These are phyloP conservation scores for Podabrus alpinus DNA, from an alignment of 2,888 invertebrate genomes.

Conservation along the genomic window DNA sequence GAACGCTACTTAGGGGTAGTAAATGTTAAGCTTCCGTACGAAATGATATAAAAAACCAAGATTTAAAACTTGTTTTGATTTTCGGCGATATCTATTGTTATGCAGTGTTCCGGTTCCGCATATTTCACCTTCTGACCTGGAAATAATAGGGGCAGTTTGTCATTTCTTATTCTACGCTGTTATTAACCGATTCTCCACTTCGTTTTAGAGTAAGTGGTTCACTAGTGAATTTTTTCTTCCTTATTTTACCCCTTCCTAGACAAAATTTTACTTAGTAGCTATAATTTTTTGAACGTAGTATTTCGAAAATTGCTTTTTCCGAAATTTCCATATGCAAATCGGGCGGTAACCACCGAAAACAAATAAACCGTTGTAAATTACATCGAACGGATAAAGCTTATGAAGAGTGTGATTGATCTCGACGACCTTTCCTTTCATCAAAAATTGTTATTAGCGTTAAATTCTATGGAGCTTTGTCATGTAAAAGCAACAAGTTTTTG, in stretches of 20 bases:
- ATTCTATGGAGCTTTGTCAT: background rate
- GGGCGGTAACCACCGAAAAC: background rate
- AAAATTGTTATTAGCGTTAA: background rate
- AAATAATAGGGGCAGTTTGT: constrained; percentile 33
- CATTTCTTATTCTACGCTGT: constrained; percentile 27
- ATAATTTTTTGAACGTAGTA: background rate
- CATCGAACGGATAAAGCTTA: background rate
- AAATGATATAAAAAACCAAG: constrained; percentile 38
- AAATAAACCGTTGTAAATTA: background rate
- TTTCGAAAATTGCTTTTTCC: background rate
- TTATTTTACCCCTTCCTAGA: background rate
- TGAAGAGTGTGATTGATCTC: background rate
- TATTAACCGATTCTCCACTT: constrained; percentile 10
- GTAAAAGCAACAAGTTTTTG: background rate
- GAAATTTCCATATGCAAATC: background rate
- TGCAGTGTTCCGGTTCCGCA: constrained; percentile 52
- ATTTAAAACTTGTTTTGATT: constrained; percentile 52
- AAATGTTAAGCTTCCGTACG: constrained; percentile 19
- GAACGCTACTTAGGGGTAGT: constrained; percentile 21
- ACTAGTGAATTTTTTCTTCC: background rate
- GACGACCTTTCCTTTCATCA: background rate
- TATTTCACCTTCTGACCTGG: constrained; percentile 45
- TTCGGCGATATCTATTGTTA: constrained; percentile 49
- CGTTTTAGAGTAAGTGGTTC: background rate
- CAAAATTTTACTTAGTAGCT: background rate